These are phyloP conservation scores for Acrocera orbiculus DNA, from an alignment of 2,888 invertebrate genomes.

Conservation along the genomic window DNA sequence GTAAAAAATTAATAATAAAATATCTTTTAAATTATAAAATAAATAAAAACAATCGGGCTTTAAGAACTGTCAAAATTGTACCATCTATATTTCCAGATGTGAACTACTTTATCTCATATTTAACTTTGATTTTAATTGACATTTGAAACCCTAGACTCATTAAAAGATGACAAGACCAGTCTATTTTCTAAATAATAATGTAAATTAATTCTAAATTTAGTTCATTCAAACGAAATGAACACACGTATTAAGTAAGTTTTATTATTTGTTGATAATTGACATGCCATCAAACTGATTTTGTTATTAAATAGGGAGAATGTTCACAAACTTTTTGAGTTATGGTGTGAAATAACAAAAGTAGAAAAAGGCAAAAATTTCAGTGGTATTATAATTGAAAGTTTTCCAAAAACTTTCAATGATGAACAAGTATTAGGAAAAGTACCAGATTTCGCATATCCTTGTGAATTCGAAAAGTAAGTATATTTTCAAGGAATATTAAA, in stretches of 20 bases:
- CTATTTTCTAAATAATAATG: background rate
- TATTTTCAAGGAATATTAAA: too few species aligned
- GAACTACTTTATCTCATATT: too few species aligned
- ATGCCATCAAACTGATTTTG: background rate
- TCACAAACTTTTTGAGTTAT: conserved; percentile 31
- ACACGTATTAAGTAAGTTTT: background rate
- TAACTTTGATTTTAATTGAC: too few species aligned
- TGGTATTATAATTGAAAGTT: conserved; percentile 58
- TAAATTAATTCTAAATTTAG: conserved; percentile 1
- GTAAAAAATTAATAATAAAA: too few species aligned
- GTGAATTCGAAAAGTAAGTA: conserved; percentile 57
- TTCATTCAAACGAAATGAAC: background rate
- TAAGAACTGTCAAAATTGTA: too few species aligned
- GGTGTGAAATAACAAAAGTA: conserved; percentile 28
- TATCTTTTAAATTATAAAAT: too few species aligned
- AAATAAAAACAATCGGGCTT: too few species aligned
- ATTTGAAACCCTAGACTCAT: too few species aligned
- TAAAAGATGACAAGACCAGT: background rate
- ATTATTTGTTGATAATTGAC: background rate
- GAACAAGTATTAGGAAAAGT: conserved; percentile 71
- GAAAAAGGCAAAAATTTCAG: conserved; percentile 8
- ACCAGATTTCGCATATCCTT: conserved; percentile 84
- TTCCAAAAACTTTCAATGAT: conserved; percentile 67
- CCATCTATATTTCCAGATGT: too few species aligned
- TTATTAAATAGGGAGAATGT: conserved; percentile 29